These are phyloP conservation scores for Plodia interpunctella DNA, from an alignment of 1,140 invertebrate genomes.

Conservation along the genomic window DNA sequence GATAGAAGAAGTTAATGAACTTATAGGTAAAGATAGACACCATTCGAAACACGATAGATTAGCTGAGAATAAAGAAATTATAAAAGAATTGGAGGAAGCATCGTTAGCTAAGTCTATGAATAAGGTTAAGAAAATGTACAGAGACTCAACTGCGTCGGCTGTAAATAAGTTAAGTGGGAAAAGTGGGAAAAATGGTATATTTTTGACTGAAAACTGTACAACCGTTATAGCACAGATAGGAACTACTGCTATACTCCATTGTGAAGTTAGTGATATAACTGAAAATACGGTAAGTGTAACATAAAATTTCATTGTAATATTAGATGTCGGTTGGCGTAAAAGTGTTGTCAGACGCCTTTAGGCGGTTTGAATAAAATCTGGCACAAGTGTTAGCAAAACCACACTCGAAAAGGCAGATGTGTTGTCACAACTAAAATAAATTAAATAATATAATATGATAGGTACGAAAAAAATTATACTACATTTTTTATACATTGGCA, in stretches of 20 bases:
- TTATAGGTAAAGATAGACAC: conserved; percentile 46
- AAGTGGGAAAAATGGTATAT: conserved; percentile 67
- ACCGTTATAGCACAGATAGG: conserved; percentile 79
- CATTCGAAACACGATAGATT: conserved; percentile 46
- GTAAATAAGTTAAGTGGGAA: conserved; percentile 68
- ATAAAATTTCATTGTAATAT: too few relatives aligned
- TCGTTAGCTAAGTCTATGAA: conserved; percentile 54
- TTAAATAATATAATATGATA: too few relatives aligned
- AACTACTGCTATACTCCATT: conserved; percentile 79
- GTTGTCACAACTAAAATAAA: too few relatives aligned
- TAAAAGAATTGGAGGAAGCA: conserved; percentile 50
- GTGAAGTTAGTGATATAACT: conserved; percentile 80
- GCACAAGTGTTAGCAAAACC: too few relatives aligned
- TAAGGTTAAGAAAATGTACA: conserved; percentile 74
- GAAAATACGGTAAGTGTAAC: conserved; percentile 81
- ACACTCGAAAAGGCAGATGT: too few relatives aligned
- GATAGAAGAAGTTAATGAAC: conserved; percentile 42
- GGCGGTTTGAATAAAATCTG: too few relatives aligned
- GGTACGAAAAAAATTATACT: too few relatives aligned
- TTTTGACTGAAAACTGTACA: conserved; percentile 80
- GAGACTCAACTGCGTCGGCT: conserved; percentile 55
- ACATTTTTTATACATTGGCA: too few relatives aligned
- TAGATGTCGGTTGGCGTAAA: too few relatives aligned
- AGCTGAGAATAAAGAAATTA: conserved; percentile 55
- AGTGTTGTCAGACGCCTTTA: too few relatives aligned